These are phyloP conservation scores for Zophobas atratus DNA, from an alignment of 1,140 invertebrate species.

Conservation along the genomic window DNA sequence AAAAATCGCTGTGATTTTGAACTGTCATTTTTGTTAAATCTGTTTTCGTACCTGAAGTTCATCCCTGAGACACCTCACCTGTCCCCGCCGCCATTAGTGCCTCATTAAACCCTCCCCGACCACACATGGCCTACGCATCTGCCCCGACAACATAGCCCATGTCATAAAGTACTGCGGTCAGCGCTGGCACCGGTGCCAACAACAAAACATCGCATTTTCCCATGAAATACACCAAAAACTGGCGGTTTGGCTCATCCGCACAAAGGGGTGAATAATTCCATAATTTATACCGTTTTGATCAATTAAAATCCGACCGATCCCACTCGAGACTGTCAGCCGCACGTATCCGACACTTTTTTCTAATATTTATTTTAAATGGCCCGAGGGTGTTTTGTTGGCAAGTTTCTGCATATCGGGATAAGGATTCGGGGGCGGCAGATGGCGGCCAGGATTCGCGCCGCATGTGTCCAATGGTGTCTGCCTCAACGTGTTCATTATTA, in stretches of 20 bases:
- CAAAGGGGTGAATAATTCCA: conserved; percentile 28
- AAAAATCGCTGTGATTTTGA: background rate
- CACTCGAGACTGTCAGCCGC: conserved; percentile 24
- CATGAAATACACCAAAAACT: conserved; percentile 33
- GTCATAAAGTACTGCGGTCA: conserved; percentile 36
- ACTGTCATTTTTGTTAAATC: conserved; percentile 1
- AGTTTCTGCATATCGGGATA: conserved; percentile 28
- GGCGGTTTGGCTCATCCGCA: conserved; percentile 25
- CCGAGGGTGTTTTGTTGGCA: conserved; percentile 6
- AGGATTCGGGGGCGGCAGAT: conserved; percentile 3
- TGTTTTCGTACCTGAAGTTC: too few species aligned
- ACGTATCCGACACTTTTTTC: conserved; percentile 1
- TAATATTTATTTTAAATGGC: conserved; percentile 29
- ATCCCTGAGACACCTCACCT: too few species aligned
- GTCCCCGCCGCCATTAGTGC: conserved; percentile 3
- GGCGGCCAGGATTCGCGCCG: conserved; percentile 27
- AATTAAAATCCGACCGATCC: conserved; percentile 30
- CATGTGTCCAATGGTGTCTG: conserved; percentile 35
- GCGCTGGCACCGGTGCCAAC: conserved; percentile 17
- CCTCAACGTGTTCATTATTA: conserved; percentile 48
- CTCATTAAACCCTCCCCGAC: conserved; percentile 15
- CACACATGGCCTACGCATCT: conserved; percentile 33
- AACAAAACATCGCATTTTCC: conserved; percentile 33
- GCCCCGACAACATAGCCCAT: conserved; percentile 20
- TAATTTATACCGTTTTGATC: conserved; percentile 31